phyloP scores from a whole-genome alignment of 2,797 vertebrate genomes.

The Trachurus trachurus region DNA sequence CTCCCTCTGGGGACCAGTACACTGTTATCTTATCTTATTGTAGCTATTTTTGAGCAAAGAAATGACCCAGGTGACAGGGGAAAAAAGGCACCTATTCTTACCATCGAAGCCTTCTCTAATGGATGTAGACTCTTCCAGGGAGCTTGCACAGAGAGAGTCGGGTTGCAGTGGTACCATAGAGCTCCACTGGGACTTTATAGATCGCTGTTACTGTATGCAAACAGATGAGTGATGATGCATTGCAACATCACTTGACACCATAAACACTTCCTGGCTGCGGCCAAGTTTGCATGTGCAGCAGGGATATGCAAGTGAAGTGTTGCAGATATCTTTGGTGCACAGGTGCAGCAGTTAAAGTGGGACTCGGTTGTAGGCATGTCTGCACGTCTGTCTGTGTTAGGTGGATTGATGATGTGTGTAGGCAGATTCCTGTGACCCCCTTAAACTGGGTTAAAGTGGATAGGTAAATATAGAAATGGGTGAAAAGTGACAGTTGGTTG shows the following conservation, averaged over 20 bases:
- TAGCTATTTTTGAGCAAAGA: conserved; percentile 31
- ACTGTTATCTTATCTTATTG: conserved; percentile 16
- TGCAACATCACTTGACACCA: background rate
- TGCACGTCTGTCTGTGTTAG: background rate
- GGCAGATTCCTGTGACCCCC: background rate
- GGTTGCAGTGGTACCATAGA: conserved; percentile 22
- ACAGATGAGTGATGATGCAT: conserved; percentile 8
- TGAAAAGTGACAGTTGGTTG: background rate
- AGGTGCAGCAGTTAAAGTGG: conserved; percentile 26
- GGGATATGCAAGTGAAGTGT: conserved; percentile 27
- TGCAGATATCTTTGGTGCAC: conserved; percentile 2
- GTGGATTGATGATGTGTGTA: background rate
- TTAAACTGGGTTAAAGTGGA: background rate
- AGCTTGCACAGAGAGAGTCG: conserved; percentile 15
- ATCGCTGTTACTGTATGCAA: conserved; percentile 32
- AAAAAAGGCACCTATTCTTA: conserved; percentile 7
- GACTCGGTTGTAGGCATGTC: background rate
- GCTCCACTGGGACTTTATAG: conserved; percentile 18
- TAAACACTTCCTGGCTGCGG: conserved; percentile 7
- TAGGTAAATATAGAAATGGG: background rate
- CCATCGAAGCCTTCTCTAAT: conserved; percentile 1
- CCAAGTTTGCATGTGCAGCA: conserved; percentile 20
- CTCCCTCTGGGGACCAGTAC: conserved; percentile 9
- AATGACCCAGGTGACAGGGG: background rate
- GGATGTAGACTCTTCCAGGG: conserved; percentile 16